Percentiles rank a stretch among this genome's conserved stretches.
These are phyloP conservation scores for Leuctra nigra DNA, from an alignment of 2,888 invertebrate genomes.

Conservation along the genomic window DNA sequence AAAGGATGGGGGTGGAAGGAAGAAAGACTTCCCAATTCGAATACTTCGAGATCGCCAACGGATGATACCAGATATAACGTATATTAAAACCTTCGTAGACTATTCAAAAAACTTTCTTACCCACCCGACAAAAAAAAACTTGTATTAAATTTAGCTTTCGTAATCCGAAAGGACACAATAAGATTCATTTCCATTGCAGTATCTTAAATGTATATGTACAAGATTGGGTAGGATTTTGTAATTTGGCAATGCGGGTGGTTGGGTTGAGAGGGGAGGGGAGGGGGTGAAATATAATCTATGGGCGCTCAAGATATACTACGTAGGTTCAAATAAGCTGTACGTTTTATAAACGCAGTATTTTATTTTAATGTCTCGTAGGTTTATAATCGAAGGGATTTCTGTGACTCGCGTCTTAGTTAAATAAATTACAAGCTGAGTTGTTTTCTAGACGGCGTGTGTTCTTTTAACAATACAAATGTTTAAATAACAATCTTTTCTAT, in stretches of 20 bases:
- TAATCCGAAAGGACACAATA: conserved; percentile 23
- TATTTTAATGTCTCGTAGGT: too few relatives aligned
- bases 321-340: not conserved
- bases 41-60: conserved; percentile 13
- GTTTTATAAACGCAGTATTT: too few relatives aligned
- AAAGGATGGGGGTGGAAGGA: not conserved
- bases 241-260: conserved; percentile 10
- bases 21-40: not conserved
- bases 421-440: too few relatives aligned
- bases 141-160: conserved; percentile 15
- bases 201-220: conserved; percentile 26
- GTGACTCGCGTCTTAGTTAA: too few relatives aligned
- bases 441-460: too few relatives aligned
- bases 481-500: too few relatives aligned
- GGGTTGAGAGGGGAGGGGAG: not conserved
- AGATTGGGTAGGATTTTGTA: conserved; percentile 12
- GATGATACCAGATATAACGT: conserved; percentile 18
- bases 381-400: too few relatives aligned
- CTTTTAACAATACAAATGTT: too few relatives aligned
- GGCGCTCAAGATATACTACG: not conserved
- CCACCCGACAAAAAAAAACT: not conserved
- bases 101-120: conserved; percentile 14
- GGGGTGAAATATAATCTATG: conserved; percentile 8
- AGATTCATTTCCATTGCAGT: conserved; percentile 25
- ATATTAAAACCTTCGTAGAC: conserved; percentile 16